Evolutionary conservation across 2,888 invertebrate genomes (phyloP).

Genomic region (Thereva nobilitata): DNA sequence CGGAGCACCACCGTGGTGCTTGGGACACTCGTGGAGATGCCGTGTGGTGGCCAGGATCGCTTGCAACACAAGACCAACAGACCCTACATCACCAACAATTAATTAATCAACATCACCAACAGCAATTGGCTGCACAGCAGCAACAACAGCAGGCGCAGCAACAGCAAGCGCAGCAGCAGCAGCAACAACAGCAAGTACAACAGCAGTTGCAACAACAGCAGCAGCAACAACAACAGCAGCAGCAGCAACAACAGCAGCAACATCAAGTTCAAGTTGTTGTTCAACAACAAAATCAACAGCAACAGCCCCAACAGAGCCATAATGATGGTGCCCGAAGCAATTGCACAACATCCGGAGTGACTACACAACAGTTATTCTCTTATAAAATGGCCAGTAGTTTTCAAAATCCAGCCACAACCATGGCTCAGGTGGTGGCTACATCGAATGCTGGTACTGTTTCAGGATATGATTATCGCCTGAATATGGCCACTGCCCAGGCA

Average conservation of each 20-base stretch:
- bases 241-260: slow-evolving; percentile 57
- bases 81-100: slow-evolving; percentile 60
- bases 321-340: slow-evolving; percentile 62
- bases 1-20: slow-evolving; percentile 68
- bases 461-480: slow-evolving; percentile 76
- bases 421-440: slow-evolving; percentile 67
- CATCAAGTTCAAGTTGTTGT: slow-evolving; percentile 59
- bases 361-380: slow-evolving; percentile 76
- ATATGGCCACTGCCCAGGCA: slow-evolving; percentile 61
- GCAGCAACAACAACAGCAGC: slow-evolving; percentile 52
- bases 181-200: slow-evolving; percentile 53
- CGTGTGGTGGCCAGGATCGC: slow-evolving; percentile 64
- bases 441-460: slow-evolving; percentile 65
- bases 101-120: slow-evolving; percentile 62
- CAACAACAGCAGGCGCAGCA: slow-evolving; percentile 59
- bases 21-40: slow-evolving; percentile 67
- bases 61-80: slow-evolving; percentile 60
- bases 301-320: slow-evolving; percentile 59
- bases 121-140: slow-evolving; percentile 60
- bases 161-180: slow-evolving; percentile 53
- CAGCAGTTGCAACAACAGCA: slow-evolving; percentile 60
- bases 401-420: slow-evolving; percentile 71
- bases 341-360: slow-evolving; percentile 64
- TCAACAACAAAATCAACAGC: slow-evolving; percentile 59
- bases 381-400: slow-evolving; percentile 87